Evolutionary conservation across 2,888 invertebrate genomes (phyloP), one percentile per base, ranked within the genome.

Genomic region (Platynereis dumerilii): DNA sequence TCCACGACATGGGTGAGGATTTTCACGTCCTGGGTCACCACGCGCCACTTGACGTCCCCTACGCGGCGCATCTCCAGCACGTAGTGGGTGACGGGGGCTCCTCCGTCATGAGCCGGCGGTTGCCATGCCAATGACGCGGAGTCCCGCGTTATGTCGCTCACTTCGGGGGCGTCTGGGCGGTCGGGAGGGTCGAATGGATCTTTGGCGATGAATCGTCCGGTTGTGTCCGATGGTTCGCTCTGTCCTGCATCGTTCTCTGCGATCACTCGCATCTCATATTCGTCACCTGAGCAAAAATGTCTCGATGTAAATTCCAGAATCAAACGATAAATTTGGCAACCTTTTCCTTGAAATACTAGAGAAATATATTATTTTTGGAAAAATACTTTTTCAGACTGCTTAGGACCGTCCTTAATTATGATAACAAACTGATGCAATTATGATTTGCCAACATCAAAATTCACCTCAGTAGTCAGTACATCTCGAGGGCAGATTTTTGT

Each of bases 211-310:
- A 69, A 69, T 15, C 26, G 29, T 48, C 75, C 74, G 24, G 78
- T 76, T 3, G 78, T 72, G 45, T 76, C 74, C 29, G 77, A 77
- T 28, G 82, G 83, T 69, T 80, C 77, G 52, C 82, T 77, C 44
- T 77, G 69, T 29, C 83, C 83, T 28, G 78, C 80, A 44, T 74
- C 74, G 68, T 83, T 83, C 64, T 79, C 80, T n/a, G 83, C 83
- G 27, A 76, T 67, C 3, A 83, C 80, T 28, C 83, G 68, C 75
- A 82, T 82, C 68, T 81, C 76, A 67, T 83, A 82, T 29, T 80
- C 61, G 22, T 53, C 52, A 34, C 34, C 34, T 34, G 34, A 7
- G 34, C 12, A n/a, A n/a, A n/a, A n/a, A n/a, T n/a, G n/a, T n/a
- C n/a, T n/a, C n/a, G n/a, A n/a, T n/a, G n/a, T n/a, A n/a, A n/a